Evolutionary conservation across 2,113 vertebrate genomes (phyloP).

Genomic region (Numida meleagris): DNA sequence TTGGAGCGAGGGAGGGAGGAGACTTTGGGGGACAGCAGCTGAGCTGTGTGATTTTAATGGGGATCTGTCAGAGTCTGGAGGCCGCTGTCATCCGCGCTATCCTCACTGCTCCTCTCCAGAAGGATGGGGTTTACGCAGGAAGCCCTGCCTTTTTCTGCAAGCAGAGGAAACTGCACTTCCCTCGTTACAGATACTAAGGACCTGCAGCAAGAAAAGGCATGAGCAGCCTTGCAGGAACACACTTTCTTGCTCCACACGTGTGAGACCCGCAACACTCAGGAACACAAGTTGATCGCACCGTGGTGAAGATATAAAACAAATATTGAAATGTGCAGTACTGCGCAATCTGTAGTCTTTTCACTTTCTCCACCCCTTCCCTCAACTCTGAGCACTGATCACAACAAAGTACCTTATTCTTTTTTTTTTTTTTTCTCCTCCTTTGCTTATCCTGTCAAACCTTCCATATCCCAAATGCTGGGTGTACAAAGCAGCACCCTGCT

Average conservation of each 20-base stretch:
- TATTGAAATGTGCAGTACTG: background rate
- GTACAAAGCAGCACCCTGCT: background rate
- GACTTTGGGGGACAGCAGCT: background rate
- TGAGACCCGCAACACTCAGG: background rate
- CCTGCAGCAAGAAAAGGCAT: background rate
- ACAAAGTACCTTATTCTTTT: background rate
- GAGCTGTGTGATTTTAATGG: background rate
- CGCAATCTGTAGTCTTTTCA: conserved; percentile 14
- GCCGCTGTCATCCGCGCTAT: background rate
- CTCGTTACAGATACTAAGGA: background rate
- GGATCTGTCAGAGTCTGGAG: background rate
- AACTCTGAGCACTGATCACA: conserved; percentile 40
- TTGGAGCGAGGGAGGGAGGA: background rate
- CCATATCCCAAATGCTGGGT: background rate
- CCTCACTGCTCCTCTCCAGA: background rate
- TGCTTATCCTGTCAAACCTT: background rate
- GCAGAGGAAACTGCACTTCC: background rate
- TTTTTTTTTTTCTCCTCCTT: fast-evolving
- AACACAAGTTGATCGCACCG: background rate
- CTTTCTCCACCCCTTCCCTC: background rate
- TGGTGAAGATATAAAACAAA: background rate
- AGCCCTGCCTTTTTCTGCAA: background rate
- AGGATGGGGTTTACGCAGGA: background rate
- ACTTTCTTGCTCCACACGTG: background rate
- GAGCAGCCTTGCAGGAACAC: background rate